Base-by-base conservation (phyloP, 1,140 invertebrate species). In the Caenorhabditis briggsae region DNA sequence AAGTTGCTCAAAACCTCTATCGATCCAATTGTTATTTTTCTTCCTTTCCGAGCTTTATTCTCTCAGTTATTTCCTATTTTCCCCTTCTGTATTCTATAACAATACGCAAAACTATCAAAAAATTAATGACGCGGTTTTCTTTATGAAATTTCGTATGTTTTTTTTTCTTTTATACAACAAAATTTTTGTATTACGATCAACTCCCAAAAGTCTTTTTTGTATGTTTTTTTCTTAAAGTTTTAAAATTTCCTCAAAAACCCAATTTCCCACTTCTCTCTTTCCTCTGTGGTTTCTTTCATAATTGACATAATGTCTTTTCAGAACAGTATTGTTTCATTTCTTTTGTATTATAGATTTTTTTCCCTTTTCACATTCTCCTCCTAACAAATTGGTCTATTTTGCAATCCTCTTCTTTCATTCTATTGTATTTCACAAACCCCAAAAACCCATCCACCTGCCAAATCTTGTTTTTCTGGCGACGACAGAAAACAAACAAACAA, bases 221-320 rank as follows among this genome's bases (percentile, higher is more conserved):
- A 6, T 78, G 12, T 50, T 78, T 53, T 53, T 50, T n/a, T 53
- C 14, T 50, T n/a, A n/a, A n/a, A n/a, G n/a, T n/a, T n/a, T n/a
- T n/a, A n/a, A n/a, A n/a, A 25, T 50, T 46, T 78, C 11, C 20
- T 50, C 20, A 18, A 53, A 53, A 53, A n/a, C 43, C 18, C 70
- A 20, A 11, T 16, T n/a, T 23, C 70, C 70, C 70, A 78, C 70
- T 78, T 78, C 70, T 78, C 70, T 33, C 46, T 78, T 78, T 50
- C 70, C n/a, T n/a, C 46, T 78, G 70, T 78, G 70, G 70, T 78
- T 78, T 78, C 70, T 78, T 78, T 78, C 70, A 78, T 25, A 70
- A 48, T 16, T 78, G 70, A 46, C 70, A 78, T 78, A 16, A 78
- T 50, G 70, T 78, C 70, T 78, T 78, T 53, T 78, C 70, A 53